Evolutionary conservation across 2,797 vertebrate species (phyloP), one percentile per base, ranked within the genome.

Genomic region (Anolis apletophallus): DNA sequence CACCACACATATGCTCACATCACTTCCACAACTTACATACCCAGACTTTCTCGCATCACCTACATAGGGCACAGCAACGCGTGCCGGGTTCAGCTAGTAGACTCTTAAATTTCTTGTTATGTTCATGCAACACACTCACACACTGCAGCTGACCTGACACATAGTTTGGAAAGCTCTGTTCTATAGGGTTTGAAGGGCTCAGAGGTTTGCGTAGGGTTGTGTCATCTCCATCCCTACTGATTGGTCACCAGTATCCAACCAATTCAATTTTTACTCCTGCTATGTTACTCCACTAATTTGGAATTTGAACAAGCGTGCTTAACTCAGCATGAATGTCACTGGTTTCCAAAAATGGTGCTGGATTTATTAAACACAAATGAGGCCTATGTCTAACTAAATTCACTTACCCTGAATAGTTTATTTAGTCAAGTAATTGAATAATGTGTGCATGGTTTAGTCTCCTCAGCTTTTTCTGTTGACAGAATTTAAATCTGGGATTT

Each of bases 271-370:
- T 16, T 32, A 12, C 50, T 54, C n/a, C 34, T 50, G 21, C 19
- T 76, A 52, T 34, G 76, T 36, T 68, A 19, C 34, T 85, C 74
- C 13, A 57, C 5, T 82, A 76, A 83, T 83, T 71, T 87, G 36
- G 52, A 83, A 46, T 81, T 26, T 14, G 74, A 83, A 54, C 68
- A 83, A 61, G 16, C 17, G 14, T 34, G 57, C 5, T 7, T 71
- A 69, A 87, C 26, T 71, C 29, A 59, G 67, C 64, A 52, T 72
- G 74, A 87, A 78, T 72, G 64, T 61, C 74, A 83, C 13, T 36
- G 55, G 12, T 40, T 19, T 23, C 34, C 71, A 83, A 29, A 72
- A 78, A 13, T 13, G 23, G 55, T 32, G n/a, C 61, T 50, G 54
- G 34, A 26, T 80, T 29, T 74, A 74, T 74, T 36, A 54, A 46